phyloP scores from a whole-genome alignment of 2,888 invertebrate genomes.

The Scaptodrosophila latifasciaeformis region DNA sequence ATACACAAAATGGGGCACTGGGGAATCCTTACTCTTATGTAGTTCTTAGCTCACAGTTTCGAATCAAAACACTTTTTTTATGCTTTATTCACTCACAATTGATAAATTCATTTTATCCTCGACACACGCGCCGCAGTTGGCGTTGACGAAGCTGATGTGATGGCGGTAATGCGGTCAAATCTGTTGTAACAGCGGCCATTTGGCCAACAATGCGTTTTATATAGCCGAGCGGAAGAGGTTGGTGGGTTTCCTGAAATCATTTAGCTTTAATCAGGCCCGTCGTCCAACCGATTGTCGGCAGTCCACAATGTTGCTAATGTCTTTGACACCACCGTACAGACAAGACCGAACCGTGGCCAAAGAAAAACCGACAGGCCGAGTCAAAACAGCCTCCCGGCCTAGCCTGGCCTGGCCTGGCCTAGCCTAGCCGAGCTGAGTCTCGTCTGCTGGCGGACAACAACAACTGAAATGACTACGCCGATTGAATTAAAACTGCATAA shows the following conservation, averaged over 20 bases:
- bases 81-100: conserved; percentile 49
- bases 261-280: conserved; percentile 42
- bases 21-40: too few species aligned
- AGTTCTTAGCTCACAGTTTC: conserved; percentile 12
- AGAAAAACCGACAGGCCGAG: conserved; percentile 27
- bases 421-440: too few species aligned
- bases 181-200: conserved; percentile 50
- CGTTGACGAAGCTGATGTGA: conserved; percentile 17
- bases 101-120: conserved; percentile 41
- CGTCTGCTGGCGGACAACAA: conserved; percentile 17
- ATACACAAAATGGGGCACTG: too few species aligned
- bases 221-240: conserved; percentile 64
- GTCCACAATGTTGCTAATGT: conserved; percentile 19
- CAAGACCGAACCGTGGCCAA: conserved; percentile 22
- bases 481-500: conserved; percentile 59
- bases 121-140: conserved; percentile 21
- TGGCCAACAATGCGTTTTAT: conserved; percentile 60
- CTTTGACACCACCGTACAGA: conserved; percentile 41
- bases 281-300: background rate
- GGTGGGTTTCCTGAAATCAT: conserved; percentile 54
- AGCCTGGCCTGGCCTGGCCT: background rate
- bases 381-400: background rate
- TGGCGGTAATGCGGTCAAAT: conserved; percentile 51
- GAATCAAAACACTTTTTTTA: conserved; percentile 1
- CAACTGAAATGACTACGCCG: conserved; percentile 5